Evolutionary conservation across 2,113 vertebrate species (phyloP).

Genomic region (Pteropus alecto): DNA sequence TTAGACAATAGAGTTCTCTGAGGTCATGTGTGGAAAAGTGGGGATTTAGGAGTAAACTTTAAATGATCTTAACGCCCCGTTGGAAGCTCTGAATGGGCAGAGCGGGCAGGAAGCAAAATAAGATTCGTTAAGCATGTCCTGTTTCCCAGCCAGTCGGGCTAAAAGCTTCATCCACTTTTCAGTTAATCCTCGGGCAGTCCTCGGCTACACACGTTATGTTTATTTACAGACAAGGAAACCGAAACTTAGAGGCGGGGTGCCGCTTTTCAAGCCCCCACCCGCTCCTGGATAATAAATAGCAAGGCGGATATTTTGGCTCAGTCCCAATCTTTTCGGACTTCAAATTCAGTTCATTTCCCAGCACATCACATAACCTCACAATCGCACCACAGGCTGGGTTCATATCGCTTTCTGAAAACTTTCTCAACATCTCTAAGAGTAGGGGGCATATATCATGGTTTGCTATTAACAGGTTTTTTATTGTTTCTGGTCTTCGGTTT

Average conservation of each 20-base stretch:
- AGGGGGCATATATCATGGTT: background rate
- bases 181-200: background rate
- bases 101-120: background rate
- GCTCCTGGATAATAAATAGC: background rate
- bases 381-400: background rate
- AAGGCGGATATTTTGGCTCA: background rate
- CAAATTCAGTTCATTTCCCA: background rate
- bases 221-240: background rate
- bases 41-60: background rate
- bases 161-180: background rate
- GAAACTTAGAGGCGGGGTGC: background rate
- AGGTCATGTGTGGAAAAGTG: background rate
- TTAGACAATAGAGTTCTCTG: background rate
- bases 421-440: background rate
- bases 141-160: background rate
- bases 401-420: background rate
- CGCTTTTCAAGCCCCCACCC: background rate
- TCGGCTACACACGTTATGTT: background rate
- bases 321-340: background rate
- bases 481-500: background rate
- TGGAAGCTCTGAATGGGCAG: background rate
- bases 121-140: background rate
- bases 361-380: background rate
- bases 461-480: background rate
- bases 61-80: background rate